phyloP scores from a whole-genome alignment of 2,888 invertebrate genomes.

The Rotaria magnacalcarata region DNA sequence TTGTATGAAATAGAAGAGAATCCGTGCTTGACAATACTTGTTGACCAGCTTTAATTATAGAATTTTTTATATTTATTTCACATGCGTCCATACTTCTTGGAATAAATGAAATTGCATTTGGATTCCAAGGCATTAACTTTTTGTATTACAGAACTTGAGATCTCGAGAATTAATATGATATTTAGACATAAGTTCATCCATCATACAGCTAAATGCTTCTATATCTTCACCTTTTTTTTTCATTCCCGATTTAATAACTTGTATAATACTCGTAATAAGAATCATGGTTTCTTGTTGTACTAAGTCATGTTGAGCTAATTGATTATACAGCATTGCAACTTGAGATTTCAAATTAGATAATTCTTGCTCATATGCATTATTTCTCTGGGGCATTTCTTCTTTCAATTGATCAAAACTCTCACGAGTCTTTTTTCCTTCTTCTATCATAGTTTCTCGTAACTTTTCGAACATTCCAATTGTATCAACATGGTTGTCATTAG shows the following conservation, averaged over 20 bases:
- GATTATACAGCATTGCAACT: not conserved
- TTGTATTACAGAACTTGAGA: not conserved
- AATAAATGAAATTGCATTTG: no score
- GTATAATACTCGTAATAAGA: not conserved
- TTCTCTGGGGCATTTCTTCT: not conserved
- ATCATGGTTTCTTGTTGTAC: no score
- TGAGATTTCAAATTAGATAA: not conserved
- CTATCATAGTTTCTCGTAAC: not conserved
- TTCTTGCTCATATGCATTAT: not conserved
- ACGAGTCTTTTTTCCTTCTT: not conserved
- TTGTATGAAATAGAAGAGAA: no score
- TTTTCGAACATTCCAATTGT: not conserved
- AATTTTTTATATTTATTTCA: no score
- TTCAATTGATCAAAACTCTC: not conserved
- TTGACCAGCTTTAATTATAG: no score
- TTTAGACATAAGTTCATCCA: not conserved
- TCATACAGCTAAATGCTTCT: not conserved
- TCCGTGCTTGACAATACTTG: no score
- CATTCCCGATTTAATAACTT: not conserved
- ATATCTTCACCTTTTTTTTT: conserved; percentile 5
- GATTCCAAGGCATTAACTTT: not conserved
- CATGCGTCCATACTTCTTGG: no score
- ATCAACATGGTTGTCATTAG: no score
- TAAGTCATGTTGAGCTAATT: not conserved
- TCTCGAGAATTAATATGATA: conserved; percentile 8